A percentile compares a stretch with the other conserved stretches of the same genome.
phyloP scores from a whole-genome alignment of 2,888 invertebrate species.

The Lottia scabra region DNA sequence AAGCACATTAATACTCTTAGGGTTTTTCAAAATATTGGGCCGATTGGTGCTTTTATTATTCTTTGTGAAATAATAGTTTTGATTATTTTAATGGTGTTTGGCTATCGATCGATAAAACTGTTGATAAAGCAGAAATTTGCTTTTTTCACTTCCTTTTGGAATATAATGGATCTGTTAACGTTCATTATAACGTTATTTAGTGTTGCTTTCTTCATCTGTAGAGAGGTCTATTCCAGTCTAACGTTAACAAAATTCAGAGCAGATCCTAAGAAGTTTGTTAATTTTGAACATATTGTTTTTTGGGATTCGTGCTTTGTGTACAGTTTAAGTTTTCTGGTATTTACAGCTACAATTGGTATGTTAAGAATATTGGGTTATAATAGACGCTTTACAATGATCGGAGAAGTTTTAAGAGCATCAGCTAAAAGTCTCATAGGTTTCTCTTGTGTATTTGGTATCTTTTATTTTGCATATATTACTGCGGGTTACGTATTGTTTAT shows the following conservation, averaged over 20 bases:
- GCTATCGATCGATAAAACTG: slow-evolving; percentile 30
- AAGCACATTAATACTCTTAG: slow-evolving; percentile 9
- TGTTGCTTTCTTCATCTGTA: slow-evolving; percentile 58
- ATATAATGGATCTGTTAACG: slow-evolving; percentile 63
- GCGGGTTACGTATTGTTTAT: slow-evolving; percentile 65
- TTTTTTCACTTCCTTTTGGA: slow-evolving; percentile 68
- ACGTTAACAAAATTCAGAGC: slow-evolving; percentile 37
- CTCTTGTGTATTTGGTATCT: slow-evolving; percentile 67
- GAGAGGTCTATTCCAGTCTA: slow-evolving; percentile 33
- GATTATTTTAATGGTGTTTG: slow-evolving; percentile 31
- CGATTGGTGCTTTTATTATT: slow-evolving; percentile 36
- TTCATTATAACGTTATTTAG: slow-evolving; percentile 61
- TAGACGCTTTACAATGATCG: slow-evolving; percentile 69
- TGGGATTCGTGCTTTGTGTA: slow-evolving; percentile 66
- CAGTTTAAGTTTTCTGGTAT: slow-evolving; percentile 42
- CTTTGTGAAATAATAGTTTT: slow-evolving; percentile 41
- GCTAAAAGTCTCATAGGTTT: slow-evolving; percentile 68
- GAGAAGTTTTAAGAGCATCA: slow-evolving; percentile 66
- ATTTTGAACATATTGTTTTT: slow-evolving; percentile 66
- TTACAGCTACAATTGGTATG: slow-evolving; percentile 44
- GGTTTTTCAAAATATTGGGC: slow-evolving; percentile 27
- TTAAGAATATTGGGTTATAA: slow-evolving; percentile 70
- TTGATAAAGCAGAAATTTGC: slow-evolving; percentile 33
- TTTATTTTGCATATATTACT: slow-evolving; percentile 58
- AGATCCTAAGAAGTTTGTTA: slow-evolving; percentile 51